Conservation (phyloP, 2,113 vertebrate genomes). For the Argyrosomus japonicus region DNA sequence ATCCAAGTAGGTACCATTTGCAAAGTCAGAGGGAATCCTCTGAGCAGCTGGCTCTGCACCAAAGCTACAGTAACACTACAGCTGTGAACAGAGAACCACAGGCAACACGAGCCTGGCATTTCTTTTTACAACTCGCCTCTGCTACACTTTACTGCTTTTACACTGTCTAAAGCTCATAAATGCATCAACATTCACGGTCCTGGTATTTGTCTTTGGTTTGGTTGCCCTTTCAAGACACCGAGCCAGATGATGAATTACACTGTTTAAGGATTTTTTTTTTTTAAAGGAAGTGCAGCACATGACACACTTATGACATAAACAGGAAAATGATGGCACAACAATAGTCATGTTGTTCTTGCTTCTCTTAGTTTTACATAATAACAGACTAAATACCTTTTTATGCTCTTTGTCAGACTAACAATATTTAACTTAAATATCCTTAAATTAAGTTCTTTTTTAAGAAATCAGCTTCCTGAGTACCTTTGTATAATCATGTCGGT, state of each 20-base stretch:
- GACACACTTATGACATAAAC: too few relatives aligned
- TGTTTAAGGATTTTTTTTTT: too few relatives aligned
- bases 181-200: background rate
- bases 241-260: too few relatives aligned
- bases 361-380: background rate
- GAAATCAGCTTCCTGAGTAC: too few relatives aligned
- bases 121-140: background rate
- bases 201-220: background rate
- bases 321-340: too few relatives aligned
- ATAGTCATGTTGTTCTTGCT: background rate
- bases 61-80: slow-evolving; percentile 17
- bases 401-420: background rate
- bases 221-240: too few relatives aligned
- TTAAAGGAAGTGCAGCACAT: too few relatives aligned
- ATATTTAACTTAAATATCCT: too few relatives aligned
- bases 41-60: slow-evolving; percentile 50
- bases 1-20: slow-evolving; percentile 31
- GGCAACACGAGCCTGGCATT: background rate
- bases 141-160: background rate
- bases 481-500: too few relatives aligned
- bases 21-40: slow-evolving; percentile 69
- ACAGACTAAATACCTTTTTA: background rate
- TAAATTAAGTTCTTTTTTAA: too few relatives aligned
- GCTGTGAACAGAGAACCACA: slow-evolving; percentile 50
- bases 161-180: background rate